These are phyloP conservation scores for Apus apus DNA, from an alignment of 2,113 vertebrate genomes.

Conservation along the genomic window DNA sequence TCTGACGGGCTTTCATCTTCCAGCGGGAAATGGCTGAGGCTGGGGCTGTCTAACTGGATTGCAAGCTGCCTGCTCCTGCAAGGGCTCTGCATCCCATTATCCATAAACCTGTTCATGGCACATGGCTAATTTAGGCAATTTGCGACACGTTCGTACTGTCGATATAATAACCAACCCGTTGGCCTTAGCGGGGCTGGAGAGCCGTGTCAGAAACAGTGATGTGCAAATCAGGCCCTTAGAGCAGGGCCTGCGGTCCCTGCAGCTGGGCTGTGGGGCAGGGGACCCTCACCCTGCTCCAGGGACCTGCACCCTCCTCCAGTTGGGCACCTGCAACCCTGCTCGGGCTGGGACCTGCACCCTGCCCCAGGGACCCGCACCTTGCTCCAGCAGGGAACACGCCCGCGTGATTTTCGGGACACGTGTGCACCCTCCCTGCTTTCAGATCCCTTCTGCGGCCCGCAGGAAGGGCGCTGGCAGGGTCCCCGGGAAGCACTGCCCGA, in stretches of 20 bases:
- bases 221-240: neutral
- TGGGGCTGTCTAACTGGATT: conserved; percentile 20
- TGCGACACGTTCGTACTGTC: conserved; percentile 2
- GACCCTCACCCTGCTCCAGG: too few species aligned
- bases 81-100: conserved; percentile 56
- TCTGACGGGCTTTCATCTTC: neutral
- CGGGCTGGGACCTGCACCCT: too few species aligned
- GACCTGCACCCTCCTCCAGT: too few species aligned
- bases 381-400: too few species aligned
- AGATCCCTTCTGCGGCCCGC: neutral
- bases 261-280: neutral
- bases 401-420: fast-evolving
- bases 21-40: neutral
- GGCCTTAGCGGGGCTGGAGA: neutral
- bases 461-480: neutral
- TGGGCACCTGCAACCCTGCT: too few species aligned
- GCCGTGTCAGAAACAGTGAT: neutral
- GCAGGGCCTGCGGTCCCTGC: neutral
- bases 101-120: conserved; percentile 54
- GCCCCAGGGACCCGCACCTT: too few species aligned
- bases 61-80: neutral
- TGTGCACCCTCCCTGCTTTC: fast-evolving
- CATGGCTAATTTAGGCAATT: conserved; percentile 54
- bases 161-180: neutral
- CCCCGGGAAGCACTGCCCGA: neutral